These are phyloP conservation scores for Corythornis cristatus DNA, from an alignment of 2,113 vertebrate genomes.

Conservation along the genomic window DNA sequence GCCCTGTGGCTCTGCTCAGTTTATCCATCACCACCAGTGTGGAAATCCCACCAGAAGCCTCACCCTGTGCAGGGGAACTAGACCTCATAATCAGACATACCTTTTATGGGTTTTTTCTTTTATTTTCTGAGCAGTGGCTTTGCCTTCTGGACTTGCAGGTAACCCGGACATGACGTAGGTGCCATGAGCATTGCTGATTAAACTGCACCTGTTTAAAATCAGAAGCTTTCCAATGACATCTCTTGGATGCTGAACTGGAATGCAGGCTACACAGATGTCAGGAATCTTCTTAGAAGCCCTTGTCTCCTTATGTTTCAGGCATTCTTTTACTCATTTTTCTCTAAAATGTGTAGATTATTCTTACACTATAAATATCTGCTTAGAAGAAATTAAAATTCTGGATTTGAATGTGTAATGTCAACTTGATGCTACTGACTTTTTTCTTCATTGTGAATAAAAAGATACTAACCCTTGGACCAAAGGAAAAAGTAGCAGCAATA, in stretches of 20 bases:
- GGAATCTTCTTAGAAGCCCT: neutral
- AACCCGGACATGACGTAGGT: neutral
- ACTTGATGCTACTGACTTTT: neutral
- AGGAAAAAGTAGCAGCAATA: neutral
- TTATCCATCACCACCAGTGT: fast-evolving
- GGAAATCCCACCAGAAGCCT: neutral
- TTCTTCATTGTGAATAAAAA: neutral
- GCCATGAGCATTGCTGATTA: neutral
- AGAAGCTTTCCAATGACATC: neutral
- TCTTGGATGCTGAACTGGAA: neutral
- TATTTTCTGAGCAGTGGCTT: neutral
- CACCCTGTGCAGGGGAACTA: neutral
- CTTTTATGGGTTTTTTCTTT: neutral
- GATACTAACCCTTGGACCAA: neutral
- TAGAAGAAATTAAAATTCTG: neutral
- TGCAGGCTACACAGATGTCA: neutral
- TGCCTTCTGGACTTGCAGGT: neutral
- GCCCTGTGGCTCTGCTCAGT: neutral
- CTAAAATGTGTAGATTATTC: neutral
- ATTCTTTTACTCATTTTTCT: neutral
- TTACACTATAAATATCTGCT: neutral
- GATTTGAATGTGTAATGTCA: neutral
- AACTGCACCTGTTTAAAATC: neutral
- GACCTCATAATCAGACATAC: neutral
- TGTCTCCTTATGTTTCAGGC: neutral